Percentiles rank a stretch among this genome's conserved stretches.
Evolutionary conservation across 2,797 vertebrate genomes (phyloP).

Genomic region (Melanotaenia nigrans): DNA sequence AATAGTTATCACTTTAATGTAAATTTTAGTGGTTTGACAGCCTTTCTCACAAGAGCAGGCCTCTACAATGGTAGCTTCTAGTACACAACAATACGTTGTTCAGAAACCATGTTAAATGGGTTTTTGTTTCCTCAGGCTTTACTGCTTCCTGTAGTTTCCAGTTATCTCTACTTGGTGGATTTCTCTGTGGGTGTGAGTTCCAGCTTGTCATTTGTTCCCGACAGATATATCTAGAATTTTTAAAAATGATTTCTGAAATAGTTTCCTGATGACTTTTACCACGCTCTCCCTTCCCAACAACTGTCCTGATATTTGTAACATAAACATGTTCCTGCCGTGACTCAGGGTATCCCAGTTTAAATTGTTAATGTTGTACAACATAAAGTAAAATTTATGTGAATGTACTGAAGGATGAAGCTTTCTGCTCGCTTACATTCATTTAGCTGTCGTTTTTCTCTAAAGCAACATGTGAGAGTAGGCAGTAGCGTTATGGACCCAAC

Average conservation of each 20-base stretch:
- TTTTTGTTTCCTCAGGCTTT: background rate
- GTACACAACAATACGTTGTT: background rate
- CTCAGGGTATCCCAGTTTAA: no score
- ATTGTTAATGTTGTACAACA: background rate
- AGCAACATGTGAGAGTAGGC: no score
- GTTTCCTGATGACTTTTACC: background rate
- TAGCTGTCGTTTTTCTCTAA: no score
- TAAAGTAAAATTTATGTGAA: background rate
- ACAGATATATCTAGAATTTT: background rate
- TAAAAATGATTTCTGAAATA: background rate
- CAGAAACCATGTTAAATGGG: background rate
- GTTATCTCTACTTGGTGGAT: background rate
- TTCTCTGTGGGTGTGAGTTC: no score
- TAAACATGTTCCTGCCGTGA: no score
- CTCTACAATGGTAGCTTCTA: background rate
- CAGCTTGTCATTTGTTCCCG: background rate
- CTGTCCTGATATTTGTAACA: no score
- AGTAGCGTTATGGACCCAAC: no score
- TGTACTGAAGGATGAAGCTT: background rate
- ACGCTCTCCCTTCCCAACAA: no score
- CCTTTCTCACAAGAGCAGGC: background rate
- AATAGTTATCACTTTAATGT: background rate
- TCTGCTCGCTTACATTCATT: no score
- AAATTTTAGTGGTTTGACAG: background rate
- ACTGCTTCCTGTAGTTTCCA: background rate